Percentiles rank a stretch among this genome's conserved stretches.
These are phyloP conservation scores for Ceratothoa steindachneri DNA, from an alignment of 2,888 invertebrate genomes.

Conservation along the genomic window DNA sequence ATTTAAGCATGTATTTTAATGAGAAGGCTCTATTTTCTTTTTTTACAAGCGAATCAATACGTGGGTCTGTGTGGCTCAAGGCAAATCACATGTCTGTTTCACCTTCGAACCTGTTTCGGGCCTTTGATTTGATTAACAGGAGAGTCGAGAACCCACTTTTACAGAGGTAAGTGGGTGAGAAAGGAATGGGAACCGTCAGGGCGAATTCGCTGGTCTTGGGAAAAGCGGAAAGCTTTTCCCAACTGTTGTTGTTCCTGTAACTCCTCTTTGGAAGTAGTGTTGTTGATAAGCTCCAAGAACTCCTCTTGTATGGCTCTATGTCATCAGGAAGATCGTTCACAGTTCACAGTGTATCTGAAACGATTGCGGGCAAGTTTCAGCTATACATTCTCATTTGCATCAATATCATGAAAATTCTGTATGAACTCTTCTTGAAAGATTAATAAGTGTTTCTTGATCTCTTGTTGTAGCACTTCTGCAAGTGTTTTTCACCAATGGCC, in stretches of 20 bases:
- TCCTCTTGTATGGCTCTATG: neutral
- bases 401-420: too few relatives aligned
- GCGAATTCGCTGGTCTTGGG: neutral
- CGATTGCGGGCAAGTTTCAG: neutral
- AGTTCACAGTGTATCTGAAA: neutral
- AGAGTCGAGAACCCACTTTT: neutral
- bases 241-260: neutral
- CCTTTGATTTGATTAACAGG: neutral
- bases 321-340: slow-evolving; percentile 15
- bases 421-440: neutral
- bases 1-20: too few relatives aligned
- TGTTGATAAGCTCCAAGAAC: too few relatives aligned
- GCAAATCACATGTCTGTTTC: neutral
- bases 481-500: slow-evolving; percentile 18
- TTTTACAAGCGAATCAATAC: too few relatives aligned
- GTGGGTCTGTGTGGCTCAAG: too few relatives aligned
- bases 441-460: neutral
- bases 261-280: neutral
- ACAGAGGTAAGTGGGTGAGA: neutral
- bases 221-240: neutral
- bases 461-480: slow-evolving; percentile 12
- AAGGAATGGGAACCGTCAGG: too few relatives aligned
- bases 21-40: neutral
- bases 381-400: slow-evolving; percentile 17
- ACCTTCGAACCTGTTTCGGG: too few relatives aligned